Evolutionary conservation across 2,888 invertebrate genomes (phyloP).

Genomic region (Amblyteles armatorius): DNA sequence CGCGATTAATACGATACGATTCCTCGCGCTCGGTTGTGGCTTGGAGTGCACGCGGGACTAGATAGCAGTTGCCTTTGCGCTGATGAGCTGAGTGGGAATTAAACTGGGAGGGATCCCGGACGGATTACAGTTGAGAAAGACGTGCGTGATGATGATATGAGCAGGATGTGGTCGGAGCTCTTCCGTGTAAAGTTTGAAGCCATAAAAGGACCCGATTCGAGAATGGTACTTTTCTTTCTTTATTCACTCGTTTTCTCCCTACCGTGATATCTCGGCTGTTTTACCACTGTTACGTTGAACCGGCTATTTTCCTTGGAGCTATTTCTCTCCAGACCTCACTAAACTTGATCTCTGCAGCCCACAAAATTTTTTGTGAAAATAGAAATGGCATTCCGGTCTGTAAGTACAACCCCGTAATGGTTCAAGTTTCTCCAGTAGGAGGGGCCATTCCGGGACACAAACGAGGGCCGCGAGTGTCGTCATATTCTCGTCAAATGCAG

Average conservation of each 20-base stretch:
- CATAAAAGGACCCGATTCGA: not conserved
- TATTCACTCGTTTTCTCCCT: not conserved
- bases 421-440: not conserved
- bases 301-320: not conserved
- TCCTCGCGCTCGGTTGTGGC: not conserved
- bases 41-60: not conserved
- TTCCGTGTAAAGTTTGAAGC: not conserved
- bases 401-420: constrained; percentile 5
- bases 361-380: constrained; percentile 8
- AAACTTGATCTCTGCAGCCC: not conserved
- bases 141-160: not conserved
- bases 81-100: not conserved
- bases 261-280: not conserved
- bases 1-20: not conserved
- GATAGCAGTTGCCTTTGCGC: not conserved
- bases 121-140: not conserved
- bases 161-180: not conserved
- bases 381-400: constrained; percentile 21
- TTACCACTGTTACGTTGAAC: not conserved
- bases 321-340: not conserved
- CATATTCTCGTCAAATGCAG: constrained; percentile 42
- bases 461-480: constrained; percentile 37
- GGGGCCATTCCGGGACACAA: constrained; percentile 23
- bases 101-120: not conserved
- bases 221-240: not conserved